Evolutionary conservation across 2,797 vertebrate species (phyloP).

Genomic region (Gouania willdenowi): DNA sequence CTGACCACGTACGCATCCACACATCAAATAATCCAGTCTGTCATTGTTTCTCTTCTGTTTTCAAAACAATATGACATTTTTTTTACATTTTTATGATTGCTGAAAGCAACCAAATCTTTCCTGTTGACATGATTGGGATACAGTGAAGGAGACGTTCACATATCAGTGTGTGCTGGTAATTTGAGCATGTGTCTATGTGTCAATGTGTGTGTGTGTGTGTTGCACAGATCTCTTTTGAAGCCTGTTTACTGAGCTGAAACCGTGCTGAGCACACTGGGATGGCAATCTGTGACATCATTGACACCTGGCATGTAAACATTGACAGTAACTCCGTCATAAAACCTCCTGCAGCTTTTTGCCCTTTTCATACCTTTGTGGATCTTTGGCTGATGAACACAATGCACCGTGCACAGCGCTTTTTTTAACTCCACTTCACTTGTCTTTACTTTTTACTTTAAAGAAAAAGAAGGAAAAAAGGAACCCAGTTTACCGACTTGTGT

Average conservation of each 20-base stretch:
- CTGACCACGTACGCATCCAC: too few relatives aligned
- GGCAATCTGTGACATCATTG: slow-evolving; percentile 79
- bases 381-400: slow-evolving; percentile 50
- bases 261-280: slow-evolving; percentile 73
- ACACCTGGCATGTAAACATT: slow-evolving; percentile 80
- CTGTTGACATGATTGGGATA: not conserved
- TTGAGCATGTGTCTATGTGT: slow-evolving; percentile 13
- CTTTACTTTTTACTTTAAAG: slow-evolving; percentile 17
- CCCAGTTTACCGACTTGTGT: slow-evolving; percentile 18
- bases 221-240: slow-evolving; percentile 71
- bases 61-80: slow-evolving; percentile 30
- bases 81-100: slow-evolving; percentile 15
- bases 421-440: not conserved
- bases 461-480: not conserved
- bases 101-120: slow-evolving; percentile 1
- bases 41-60: not conserved
- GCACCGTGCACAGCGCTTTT: slow-evolving; percentile 25
- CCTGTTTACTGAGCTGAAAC: slow-evolving; percentile 69
- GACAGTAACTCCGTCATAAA: slow-evolving; percentile 66
- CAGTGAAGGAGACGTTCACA: not conserved
- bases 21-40: slow-evolving; percentile 13
- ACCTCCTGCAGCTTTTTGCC: slow-evolving; percentile 66
- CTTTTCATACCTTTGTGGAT: slow-evolving; percentile 68
- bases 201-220: slow-evolving; percentile 20
- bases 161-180: slow-evolving; percentile 12